A percentile compares a stretch with the other conserved stretches of the same genome.
These are phyloP conservation scores for Naja naja DNA, from an alignment of 2,113 vertebrate species.

Conservation along the genomic window DNA sequence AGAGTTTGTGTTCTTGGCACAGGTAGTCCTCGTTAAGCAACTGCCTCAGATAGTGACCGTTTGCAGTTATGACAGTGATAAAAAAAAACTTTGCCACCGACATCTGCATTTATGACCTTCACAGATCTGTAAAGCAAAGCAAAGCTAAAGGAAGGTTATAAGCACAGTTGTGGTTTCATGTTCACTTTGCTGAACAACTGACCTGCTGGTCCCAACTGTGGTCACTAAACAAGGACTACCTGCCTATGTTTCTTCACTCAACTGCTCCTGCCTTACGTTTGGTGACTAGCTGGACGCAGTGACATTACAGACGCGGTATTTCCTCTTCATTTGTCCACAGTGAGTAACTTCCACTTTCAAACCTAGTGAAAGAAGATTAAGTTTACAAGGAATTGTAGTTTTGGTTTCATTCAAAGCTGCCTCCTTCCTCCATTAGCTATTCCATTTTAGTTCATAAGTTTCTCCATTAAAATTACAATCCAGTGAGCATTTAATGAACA, in stretches of 20 bases:
- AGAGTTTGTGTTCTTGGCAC: neutral
- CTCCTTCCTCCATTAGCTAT: neutral
- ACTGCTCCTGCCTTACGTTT: constrained; percentile 74
- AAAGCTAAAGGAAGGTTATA: neutral
- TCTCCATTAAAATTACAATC: neutral
- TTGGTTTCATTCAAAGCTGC: neutral
- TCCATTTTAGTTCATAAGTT: neutral
- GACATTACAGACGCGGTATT: constrained; percentile 83
- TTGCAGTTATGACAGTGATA: neutral
- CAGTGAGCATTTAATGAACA: neutral
- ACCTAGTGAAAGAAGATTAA: constrained; percentile 60
- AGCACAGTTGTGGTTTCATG: neutral
- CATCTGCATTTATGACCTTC: neutral
- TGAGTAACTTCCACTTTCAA: constrained; percentile 84
- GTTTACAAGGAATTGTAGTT: fast-evolving
- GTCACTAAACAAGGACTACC: neutral
- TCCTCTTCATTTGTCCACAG: constrained; percentile 86
- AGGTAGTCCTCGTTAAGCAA: neutral
- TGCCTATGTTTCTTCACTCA: neutral
- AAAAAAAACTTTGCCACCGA: neutral
- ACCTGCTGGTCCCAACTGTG: neutral
- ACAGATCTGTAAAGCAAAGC: neutral
- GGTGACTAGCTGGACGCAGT: constrained; percentile 81
- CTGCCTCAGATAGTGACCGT: neutral
- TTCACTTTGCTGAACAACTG: neutral